Evolutionary conservation across 2,888 invertebrate genomes (phyloP).

Genomic region (Fragum whitleyi): DNA sequence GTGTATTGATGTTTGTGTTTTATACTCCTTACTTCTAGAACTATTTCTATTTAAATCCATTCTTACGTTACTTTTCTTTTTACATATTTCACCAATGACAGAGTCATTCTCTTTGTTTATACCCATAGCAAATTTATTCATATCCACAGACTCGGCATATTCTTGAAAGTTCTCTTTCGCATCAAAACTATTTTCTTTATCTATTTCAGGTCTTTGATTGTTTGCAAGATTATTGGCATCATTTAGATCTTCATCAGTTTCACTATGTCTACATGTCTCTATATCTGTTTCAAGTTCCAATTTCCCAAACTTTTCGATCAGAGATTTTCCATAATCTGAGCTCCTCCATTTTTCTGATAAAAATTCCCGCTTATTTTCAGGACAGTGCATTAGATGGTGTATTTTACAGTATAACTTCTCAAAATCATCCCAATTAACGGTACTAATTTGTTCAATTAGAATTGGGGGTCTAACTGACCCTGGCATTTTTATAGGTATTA

Average conservation of each 20-base stretch:
- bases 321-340: slow-evolving; percentile 1
- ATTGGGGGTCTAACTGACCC: not conserved
- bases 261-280: not conserved
- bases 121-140: not conserved
- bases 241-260: not conserved
- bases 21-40: not conserved
- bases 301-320: not conserved
- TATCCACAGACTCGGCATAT: not conserved
- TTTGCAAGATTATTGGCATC: not conserved
- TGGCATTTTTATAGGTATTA: slow-evolving; percentile 2
- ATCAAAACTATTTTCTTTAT: not conserved
- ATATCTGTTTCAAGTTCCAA: not conserved
- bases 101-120: not conserved
- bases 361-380: not conserved
- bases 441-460: not conserved
- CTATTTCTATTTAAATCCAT: too few species aligned
- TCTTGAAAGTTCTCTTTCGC: not conserved
- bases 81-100: not conserved
- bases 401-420: slow-evolving; percentile 22
- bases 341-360: slow-evolving; percentile 5
- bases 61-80: not conserved
- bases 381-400: not conserved
- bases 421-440: slow-evolving; percentile 5
- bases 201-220: not conserved
- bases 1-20: not conserved